These are phyloP conservation scores for Lomographa bimaculata DNA, from an alignment of 2,888 invertebrate species.

Conservation along the genomic window DNA sequence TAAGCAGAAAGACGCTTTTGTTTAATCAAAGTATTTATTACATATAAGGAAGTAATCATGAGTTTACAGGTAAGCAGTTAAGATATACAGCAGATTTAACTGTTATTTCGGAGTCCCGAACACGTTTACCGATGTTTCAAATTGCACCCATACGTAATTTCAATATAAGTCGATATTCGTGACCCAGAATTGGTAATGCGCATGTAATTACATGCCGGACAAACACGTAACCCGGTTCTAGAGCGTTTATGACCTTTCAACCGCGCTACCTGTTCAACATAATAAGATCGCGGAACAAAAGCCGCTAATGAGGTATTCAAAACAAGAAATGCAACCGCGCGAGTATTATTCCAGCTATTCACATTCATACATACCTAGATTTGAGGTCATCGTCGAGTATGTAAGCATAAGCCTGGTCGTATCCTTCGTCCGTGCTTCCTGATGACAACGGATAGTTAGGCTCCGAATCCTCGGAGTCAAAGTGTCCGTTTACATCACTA, in stretches of 20 bases:
- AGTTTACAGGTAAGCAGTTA: constrained; percentile 2
- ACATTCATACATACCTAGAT: constrained; percentile 62
- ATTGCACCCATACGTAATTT: constrained; percentile 8
- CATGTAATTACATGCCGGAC: constrained; percentile 21
- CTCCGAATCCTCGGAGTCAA: constrained; percentile 72
- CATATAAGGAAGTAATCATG: no score
- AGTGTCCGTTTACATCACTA: constrained; percentile 47
- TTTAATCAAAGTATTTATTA: no score
- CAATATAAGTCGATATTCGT: constrained; percentile 23
- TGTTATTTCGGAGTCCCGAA: constrained; percentile 5
- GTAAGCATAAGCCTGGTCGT: constrained; percentile 73
- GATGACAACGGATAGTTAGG: constrained; percentile 69
- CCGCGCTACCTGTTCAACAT: constrained; percentile 27
- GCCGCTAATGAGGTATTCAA: constrained; percentile 20
- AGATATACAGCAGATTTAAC: constrained; percentile 7
- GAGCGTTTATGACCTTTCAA: constrained; percentile 39
- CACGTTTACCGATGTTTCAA: constrained; percentile 9
- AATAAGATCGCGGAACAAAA: constrained; percentile 34
- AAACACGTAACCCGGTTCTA: constrained; percentile 35
- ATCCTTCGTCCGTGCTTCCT: constrained; percentile 64
- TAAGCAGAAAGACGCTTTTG: no score
- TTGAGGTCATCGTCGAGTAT: constrained; percentile 76
- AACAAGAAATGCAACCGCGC: constrained; percentile 11
- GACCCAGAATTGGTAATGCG: constrained; percentile 27
- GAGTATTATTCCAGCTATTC: background rate